A percentile compares a stretch with the other conserved stretches of the same genome.
These are phyloP conservation scores for Zaprionus africanus DNA, from an alignment of 1,140 invertebrate genomes.

Conservation along the genomic window DNA sequence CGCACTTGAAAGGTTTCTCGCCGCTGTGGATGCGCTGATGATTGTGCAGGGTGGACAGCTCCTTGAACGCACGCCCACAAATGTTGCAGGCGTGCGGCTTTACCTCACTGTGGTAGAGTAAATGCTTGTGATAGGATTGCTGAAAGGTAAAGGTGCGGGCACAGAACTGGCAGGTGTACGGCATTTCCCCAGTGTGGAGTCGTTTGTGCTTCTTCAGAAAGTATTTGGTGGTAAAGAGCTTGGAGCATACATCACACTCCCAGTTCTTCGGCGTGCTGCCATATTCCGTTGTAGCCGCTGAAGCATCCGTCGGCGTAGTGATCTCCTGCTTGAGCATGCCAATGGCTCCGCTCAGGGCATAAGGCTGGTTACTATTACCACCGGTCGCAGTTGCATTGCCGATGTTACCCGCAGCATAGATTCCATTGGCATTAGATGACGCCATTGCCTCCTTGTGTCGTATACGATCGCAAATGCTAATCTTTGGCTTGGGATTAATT, in stretches of 20 bases:
- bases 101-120: constrained; percentile 93
- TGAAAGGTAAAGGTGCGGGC: constrained; percentile 95
- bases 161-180: constrained; percentile 93
- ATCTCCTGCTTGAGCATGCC: constrained; percentile 68
- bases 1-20: constrained; percentile 95
- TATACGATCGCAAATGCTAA: constrained; percentile 82
- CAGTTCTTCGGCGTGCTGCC: constrained; percentile 86
- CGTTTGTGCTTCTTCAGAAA: constrained; percentile 95
- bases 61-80: constrained; percentile 93
- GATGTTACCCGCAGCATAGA: neutral
- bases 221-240: constrained; percentile 95
- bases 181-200: constrained; percentile 94
- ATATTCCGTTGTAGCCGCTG: constrained; percentile 9
- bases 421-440: neutral
- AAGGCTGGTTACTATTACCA: constrained; percentile 50
- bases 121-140: constrained; percentile 96
- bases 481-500: constrained; percentile 53
- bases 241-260: constrained; percentile 93
- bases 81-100: constrained; percentile 92
- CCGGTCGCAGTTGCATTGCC: constrained; percentile 18
- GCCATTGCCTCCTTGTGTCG: constrained; percentile 68
- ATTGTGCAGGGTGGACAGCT: constrained; percentile 95
- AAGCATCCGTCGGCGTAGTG: constrained; percentile 15
- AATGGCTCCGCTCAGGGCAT: constrained; percentile 64
- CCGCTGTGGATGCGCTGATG: constrained; percentile 94